Percentiles rank a stretch among this genome's conserved stretches.
Evolutionary conservation across 2,888 invertebrate species (phyloP).

Genomic region (Axea sp.): DNA sequence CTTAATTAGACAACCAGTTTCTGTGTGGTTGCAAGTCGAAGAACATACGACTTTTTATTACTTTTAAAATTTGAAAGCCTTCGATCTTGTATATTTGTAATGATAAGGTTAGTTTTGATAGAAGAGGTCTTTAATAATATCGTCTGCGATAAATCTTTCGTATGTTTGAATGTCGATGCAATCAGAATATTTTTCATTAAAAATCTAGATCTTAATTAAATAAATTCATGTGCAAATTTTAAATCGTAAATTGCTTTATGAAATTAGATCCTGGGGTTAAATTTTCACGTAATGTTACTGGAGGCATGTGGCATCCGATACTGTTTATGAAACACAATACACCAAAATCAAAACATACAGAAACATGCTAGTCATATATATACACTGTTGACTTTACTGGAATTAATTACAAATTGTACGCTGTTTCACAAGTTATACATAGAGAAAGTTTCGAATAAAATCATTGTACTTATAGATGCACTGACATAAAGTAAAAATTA

Average conservation of each 20-base stretch:
- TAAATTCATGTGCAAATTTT: neutral
- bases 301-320: neutral
- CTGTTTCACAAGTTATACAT: no score
- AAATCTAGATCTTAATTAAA: neutral
- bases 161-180: conserved; percentile 1
- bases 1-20: conserved; percentile 52
- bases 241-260: neutral
- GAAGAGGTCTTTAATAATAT: conserved; percentile 21
- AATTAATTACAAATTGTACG: no score
- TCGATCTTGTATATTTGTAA: conserved; percentile 10
- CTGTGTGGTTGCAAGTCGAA: conserved; percentile 26
- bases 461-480: no score
- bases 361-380: neutral
- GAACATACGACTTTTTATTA: conserved; percentile 9
- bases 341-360: neutral
- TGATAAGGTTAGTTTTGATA: conserved; percentile 13
- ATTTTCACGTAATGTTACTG: conserved; percentile 9
- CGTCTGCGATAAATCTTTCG: conserved; percentile 8
- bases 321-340: conserved; percentile 5
- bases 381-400: no score
- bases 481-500: no score
- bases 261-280: conserved; percentile 6
- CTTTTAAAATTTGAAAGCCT: conserved; percentile 17
- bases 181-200: no score
- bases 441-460: no score